Conservation (phyloP, 2,113 vertebrate genomes). For the Corythornis vintsioides region DNA sequence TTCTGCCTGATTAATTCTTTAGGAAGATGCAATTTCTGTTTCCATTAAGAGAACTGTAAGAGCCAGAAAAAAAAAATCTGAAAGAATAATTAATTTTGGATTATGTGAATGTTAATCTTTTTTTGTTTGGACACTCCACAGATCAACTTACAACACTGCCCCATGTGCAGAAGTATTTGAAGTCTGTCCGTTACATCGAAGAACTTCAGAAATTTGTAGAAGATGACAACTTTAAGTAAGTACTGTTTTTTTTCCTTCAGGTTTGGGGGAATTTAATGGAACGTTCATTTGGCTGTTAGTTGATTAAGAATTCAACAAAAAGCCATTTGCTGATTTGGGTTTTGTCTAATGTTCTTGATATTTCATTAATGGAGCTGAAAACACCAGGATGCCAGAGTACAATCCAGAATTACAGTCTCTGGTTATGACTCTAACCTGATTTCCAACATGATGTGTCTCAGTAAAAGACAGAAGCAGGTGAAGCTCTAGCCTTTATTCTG, state of each 20-base stretch:
- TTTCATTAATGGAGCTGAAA: neutral
- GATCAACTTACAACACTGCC: conserved; percentile 89
- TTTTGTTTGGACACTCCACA: conserved; percentile 39
- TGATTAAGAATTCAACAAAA: neutral
- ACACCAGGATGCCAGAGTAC: neutral
- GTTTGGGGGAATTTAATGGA: neutral
- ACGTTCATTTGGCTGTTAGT: neutral
- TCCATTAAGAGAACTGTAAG: neutral
- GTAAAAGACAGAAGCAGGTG: neutral
- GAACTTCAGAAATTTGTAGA: conserved; percentile 97
- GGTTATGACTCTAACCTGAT: neutral
- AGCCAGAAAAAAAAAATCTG: neutral
- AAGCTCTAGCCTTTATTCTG: neutral
- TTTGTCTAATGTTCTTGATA: neutral
- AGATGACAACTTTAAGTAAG: conserved; percentile 97
- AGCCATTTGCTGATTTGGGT: neutral
- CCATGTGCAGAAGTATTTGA: conserved; percentile 93
- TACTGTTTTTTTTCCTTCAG: neutral
- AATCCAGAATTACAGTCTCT: neutral
- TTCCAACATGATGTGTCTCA: neutral
- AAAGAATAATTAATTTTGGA: neutral
- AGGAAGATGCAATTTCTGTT: neutral
- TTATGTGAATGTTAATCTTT: neutral
- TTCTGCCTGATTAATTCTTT: neutral
- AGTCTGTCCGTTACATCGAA: conserved; percentile 94